Percentiles rank a stretch among this genome's conserved stretches.
Conservation (phyloP, 35 echinoderm and acorn worm genomes). For the Heliocidaris erythrogramma region DNA sequence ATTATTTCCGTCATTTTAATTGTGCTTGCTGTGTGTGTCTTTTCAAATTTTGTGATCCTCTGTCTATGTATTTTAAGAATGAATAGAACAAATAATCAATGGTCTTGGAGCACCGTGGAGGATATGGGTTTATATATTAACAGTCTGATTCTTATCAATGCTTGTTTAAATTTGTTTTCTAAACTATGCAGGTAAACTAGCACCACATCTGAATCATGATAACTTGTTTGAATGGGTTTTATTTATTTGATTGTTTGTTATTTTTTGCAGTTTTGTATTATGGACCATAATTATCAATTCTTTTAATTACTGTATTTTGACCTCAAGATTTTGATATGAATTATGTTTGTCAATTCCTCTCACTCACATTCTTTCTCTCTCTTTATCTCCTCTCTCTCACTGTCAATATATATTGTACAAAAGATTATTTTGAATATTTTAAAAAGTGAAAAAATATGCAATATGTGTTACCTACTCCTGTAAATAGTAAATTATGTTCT, state of each 20-base stretch:
- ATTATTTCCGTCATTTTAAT: no score
- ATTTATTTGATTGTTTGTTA: background rate
- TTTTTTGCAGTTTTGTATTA: background rate
- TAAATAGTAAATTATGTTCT: slow-evolving; percentile 4
- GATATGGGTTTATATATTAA: background rate
- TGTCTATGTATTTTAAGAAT: background rate
- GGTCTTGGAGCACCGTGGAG: background rate
- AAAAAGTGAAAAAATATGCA: slow-evolving; percentile 1
- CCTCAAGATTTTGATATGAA: background rate
- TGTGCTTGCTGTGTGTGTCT: background rate
- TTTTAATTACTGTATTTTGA: background rate
- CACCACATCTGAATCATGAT: background rate
- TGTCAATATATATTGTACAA: background rate
- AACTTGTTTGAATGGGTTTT: background rate
- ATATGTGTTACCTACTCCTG: background rate
- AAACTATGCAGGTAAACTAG: background rate
- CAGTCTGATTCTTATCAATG: background rate
- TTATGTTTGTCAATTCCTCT: background rate
- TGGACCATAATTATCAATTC: background rate
- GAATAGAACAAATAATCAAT: background rate
- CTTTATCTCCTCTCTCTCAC: background rate
- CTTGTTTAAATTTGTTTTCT: background rate
- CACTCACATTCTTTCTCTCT: background rate
- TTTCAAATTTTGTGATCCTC: background rate
- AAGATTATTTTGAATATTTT: slow-evolving; percentile 13